Conservation (phyloP, 2,113 vertebrate genomes). For the Seriola rivoliana region DNA sequence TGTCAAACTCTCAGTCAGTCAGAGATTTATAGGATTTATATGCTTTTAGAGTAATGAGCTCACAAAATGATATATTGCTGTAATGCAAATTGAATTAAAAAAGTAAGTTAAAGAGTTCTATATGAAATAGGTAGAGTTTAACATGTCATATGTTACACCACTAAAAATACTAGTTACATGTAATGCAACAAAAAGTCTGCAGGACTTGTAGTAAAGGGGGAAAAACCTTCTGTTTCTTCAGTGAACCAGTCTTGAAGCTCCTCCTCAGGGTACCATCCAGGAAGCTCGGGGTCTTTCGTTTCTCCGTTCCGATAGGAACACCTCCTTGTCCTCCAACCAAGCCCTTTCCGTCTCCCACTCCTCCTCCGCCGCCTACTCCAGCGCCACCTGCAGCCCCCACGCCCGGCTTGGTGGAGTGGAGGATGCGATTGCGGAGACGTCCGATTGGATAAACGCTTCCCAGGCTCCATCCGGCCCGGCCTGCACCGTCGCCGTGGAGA, state of each 20-base stretch:
- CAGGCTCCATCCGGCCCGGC: slow-evolving; percentile 89
- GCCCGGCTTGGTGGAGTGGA: slow-evolving; percentile 90
- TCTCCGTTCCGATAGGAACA: slow-evolving; percentile 79
- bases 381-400: slow-evolving; percentile 62
- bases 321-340: slow-evolving; percentile 61
- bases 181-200: neutral
- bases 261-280: slow-evolving; percentile 91
- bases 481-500: slow-evolving; percentile 89
- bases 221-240: slow-evolving; percentile 91
- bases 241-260: slow-evolving; percentile 91
- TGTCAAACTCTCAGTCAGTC: too few species aligned
- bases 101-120: too few species aligned
- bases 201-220: neutral
- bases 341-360: slow-evolving; percentile 72
- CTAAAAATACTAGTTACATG: too few species aligned
- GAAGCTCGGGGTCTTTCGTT: slow-evolving; percentile 90
- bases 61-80: too few species aligned
- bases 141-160: too few species aligned
- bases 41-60: too few species aligned
- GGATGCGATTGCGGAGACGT: slow-evolving; percentile 91
- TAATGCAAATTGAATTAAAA: too few species aligned
- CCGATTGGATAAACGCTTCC: slow-evolving; percentile 91
- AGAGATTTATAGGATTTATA: too few species aligned
- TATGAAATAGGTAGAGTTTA: too few species aligned
- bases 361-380: slow-evolving; percentile 79